Conservation (phyloP, 2,113 vertebrate species). For the Ptilorrhoa leucosticta region DNA sequence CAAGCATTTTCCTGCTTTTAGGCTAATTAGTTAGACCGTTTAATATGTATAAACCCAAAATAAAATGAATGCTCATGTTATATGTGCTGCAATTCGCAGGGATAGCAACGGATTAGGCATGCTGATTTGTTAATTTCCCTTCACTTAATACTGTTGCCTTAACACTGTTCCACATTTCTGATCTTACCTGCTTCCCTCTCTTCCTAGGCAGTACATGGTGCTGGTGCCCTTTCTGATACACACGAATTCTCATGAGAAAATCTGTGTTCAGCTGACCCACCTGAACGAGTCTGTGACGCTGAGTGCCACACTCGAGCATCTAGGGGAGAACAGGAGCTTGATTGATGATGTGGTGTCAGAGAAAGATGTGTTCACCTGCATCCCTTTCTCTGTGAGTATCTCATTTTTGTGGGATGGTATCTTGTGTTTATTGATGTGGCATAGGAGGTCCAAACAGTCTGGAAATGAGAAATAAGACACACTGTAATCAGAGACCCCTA, state of each 20-base stretch:
- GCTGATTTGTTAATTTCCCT: not conserved
- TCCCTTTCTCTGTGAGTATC: slow-evolving; percentile 53
- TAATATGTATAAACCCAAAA: not conserved
- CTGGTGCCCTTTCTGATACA: slow-evolving; percentile 26
- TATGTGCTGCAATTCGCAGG: not conserved
- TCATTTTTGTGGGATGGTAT: not conserved
- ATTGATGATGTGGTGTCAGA: slow-evolving; percentile 2
- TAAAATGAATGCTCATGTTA: not conserved
- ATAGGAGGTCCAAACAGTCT: not conserved
- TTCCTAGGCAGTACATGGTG: slow-evolving; percentile 66
- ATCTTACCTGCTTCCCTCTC: not conserved
- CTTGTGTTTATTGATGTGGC: not conserved
- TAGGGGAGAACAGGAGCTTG: slow-evolving; percentile 50
- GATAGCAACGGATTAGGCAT: not conserved
- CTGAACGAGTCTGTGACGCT: slow-evolving; percentile 70
- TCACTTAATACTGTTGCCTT: not conserved
- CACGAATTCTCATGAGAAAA: slow-evolving; percentile 2
- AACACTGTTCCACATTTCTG: not conserved
- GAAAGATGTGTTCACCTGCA: slow-evolving; percentile 8
- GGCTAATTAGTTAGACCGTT: not conserved
- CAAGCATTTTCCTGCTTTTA: not conserved
- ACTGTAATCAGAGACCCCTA: not conserved
- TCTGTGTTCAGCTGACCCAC: slow-evolving; percentile 65
- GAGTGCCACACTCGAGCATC: slow-evolving; percentile 34
- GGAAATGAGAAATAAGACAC: not conserved